Evolutionary conservation across 2,113 vertebrate genomes (phyloP).

Genomic region (Corythornis cristatus): DNA sequence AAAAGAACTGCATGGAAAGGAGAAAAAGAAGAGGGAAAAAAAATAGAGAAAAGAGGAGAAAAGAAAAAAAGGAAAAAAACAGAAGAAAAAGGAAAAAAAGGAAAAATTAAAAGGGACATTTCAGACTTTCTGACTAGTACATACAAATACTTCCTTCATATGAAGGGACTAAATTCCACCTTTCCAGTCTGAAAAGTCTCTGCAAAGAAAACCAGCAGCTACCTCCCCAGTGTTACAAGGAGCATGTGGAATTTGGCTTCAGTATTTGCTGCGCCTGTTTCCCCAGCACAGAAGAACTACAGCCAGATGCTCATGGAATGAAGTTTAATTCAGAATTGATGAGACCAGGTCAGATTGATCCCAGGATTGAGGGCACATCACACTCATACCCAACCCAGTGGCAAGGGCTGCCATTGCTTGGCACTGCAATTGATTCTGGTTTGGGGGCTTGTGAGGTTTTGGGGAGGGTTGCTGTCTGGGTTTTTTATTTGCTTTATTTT

Average conservation of each 20-base stretch:
- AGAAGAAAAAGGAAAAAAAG: neutral
- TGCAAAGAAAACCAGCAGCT: neutral
- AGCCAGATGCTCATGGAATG: neutral
- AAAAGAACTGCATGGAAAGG: neutral
- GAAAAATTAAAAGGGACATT: neutral
- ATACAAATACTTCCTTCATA: conserved; percentile 8
- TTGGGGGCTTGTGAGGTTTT: neutral
- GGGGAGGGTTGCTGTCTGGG: neutral
- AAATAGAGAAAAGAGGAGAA: too few species aligned
- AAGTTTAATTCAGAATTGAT: neutral
- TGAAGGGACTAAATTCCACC: neutral
- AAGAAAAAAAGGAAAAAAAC: too few species aligned
- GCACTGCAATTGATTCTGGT: neutral
- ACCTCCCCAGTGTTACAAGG: neutral
- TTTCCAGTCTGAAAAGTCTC: neutral
- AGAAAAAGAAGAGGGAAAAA: too few species aligned
- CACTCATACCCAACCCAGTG: neutral
- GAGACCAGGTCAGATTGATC: neutral
- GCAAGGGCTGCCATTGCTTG: neutral
- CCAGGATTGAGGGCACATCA: neutral
- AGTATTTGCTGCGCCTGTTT: neutral
- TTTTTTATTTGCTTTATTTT: neutral
- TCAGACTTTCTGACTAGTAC: neutral
- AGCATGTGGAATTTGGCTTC: neutral
- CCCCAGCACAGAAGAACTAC: neutral